A percentile compares a stretch with the other conserved stretches of the same genome.
Conservation (phyloP, 35 echinoderm and acorn worm species). For the Stichopus chloronotus region DNA sequence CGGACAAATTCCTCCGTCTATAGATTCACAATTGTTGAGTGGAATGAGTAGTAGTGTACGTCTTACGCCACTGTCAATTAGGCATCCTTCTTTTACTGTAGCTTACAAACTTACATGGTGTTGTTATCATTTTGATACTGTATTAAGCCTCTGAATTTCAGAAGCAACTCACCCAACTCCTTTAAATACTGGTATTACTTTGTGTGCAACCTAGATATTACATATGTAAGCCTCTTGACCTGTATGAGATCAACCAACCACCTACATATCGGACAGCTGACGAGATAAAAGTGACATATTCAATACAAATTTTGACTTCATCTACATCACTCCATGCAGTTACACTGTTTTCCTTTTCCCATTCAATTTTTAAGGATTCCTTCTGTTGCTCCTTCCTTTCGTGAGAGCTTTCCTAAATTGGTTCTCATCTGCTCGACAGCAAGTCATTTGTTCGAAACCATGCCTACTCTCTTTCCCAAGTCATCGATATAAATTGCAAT, state of each 20-base stretch:
- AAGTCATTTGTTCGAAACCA: neutral
- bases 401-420: neutral
- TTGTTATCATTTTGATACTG: too few species aligned
- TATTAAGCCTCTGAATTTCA: too few species aligned
- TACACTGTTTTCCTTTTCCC: neutral
- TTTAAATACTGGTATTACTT: too few species aligned
- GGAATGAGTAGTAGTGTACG: too few species aligned
- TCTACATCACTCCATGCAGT: neutral
- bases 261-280: neutral
- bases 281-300: neutral
- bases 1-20: too few species aligned
- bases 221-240: neutral
- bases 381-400: neutral
- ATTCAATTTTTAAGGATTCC: neutral
- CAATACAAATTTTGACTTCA: neutral
- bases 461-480: neutral
- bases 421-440: neutral
- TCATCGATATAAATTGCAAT: neutral
- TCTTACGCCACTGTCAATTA: too few species aligned
- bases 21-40: too few species aligned
- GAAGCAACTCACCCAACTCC: too few species aligned
- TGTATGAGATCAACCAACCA: neutral
- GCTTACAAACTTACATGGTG: too few species aligned
- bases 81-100: too few species aligned
- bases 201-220: too few species aligned